These are phyloP conservation scores for Drosophila borborema DNA, from an alignment of 2,888 invertebrate species.

Conservation along the genomic window DNA sequence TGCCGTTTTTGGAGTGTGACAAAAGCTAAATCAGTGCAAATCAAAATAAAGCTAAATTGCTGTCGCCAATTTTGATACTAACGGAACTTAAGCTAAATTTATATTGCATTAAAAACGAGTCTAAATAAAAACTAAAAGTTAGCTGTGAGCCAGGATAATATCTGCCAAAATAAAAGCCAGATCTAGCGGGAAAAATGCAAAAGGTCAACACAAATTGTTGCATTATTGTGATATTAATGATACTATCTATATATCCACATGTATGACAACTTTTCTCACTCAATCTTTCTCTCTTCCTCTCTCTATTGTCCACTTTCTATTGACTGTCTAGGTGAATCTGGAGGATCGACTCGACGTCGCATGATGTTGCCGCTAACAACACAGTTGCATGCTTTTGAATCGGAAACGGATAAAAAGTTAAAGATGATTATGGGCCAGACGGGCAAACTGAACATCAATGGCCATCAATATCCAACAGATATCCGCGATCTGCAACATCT, in stretches of 20 bases:
- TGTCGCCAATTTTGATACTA: neutral
- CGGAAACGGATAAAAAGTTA: conserved; percentile 93
- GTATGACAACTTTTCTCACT: neutral
- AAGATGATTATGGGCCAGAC: conserved; percentile 97
- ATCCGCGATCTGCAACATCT: conserved; percentile 93
- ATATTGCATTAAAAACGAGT: neutral
- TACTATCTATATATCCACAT: conserved; percentile 12
- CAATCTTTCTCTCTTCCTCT: neutral
- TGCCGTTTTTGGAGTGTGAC: neutral
- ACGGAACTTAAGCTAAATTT: neutral
- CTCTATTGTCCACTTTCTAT: neutral
- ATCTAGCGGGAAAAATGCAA: neutral
- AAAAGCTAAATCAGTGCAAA: neutral
- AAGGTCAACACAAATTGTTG: conserved; percentile 6
- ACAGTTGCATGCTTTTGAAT: conserved; percentile 88
- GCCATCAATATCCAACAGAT: conserved; percentile 91
- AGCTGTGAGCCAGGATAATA: too few species aligned
- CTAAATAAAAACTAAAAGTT: too few species aligned
- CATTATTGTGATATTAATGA: conserved; percentile 23
- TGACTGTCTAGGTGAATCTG: conserved; percentile 82
- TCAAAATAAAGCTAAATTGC: neutral
- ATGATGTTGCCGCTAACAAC: conserved; percentile 87
- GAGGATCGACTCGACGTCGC: conserved; percentile 86
- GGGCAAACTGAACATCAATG: conserved; percentile 94
- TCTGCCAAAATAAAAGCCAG: neutral